phyloP scores from a whole-genome alignment of 2,113 vertebrate species.

The Coracopsis vasa region DNA sequence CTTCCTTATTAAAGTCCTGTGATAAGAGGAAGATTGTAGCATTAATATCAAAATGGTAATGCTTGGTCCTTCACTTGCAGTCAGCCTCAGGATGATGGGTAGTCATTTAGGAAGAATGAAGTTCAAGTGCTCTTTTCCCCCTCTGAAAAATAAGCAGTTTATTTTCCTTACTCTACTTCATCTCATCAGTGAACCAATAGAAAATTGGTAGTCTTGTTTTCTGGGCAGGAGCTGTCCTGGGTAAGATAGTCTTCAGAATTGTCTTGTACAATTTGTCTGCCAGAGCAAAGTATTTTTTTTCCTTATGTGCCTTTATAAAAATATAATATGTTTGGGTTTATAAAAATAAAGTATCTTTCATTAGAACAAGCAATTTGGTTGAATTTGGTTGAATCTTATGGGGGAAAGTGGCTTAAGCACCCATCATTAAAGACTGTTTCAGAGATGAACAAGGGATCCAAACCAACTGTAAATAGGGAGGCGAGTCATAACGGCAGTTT shows the following conservation, averaged over 20 bases:
- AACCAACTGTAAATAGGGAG: neutral
- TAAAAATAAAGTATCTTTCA: neutral
- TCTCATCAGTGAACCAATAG: neutral
- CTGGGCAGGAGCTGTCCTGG: neutral
- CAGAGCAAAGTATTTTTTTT: neutral
- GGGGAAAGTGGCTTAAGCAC: neutral
- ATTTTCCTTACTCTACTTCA: neutral
- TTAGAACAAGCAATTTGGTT: neutral
- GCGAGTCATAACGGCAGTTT: neutral
- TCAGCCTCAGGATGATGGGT: neutral
- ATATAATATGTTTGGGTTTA: neutral
- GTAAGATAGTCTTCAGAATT: neutral
- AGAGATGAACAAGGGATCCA: neutral
- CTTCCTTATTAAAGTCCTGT: neutral
- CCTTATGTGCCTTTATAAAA: neutral
- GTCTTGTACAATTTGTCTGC: neutral
- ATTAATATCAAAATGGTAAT: neutral
- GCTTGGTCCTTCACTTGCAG: neutral
- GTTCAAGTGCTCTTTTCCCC: neutral
- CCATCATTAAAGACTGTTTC: neutral
- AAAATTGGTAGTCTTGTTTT: neutral
- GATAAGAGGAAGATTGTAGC: neutral
- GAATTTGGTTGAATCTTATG: neutral
- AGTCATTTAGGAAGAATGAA: neutral
- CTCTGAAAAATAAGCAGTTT: neutral